Percentiles rank a stretch among this genome's conserved stretches.
Evolutionary conservation across 2,888 invertebrate species (phyloP).

Genomic region (Caenorhabditis sp.): DNA sequence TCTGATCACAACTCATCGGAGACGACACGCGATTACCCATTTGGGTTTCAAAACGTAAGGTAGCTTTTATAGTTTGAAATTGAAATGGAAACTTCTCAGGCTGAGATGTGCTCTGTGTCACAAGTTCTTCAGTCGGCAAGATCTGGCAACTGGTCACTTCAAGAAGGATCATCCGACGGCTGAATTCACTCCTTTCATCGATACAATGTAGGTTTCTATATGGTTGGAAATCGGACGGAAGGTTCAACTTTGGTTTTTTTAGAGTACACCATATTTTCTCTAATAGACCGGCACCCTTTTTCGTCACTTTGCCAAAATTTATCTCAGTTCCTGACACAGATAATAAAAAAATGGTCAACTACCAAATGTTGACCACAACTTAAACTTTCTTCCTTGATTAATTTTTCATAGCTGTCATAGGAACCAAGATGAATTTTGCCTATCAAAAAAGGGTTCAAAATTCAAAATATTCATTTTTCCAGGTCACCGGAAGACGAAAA

Average conservation of each 20-base stretch:
- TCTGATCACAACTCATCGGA: slow-evolving; percentile 63
- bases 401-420: too few relatives aligned
- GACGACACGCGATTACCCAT: slow-evolving; percentile 65
- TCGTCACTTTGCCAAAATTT: too few relatives aligned
- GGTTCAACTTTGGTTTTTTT: neutral
- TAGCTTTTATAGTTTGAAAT: neutral
- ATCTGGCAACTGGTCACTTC: slow-evolving; percentile 60
- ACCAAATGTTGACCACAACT: too few relatives aligned
- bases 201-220: slow-evolving; percentile 59
- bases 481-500: slow-evolving; percentile 60
- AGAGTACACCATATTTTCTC: too few relatives aligned
- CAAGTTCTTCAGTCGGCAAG: slow-evolving; percentile 66
- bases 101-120: slow-evolving; percentile 60
- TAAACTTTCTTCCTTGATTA: too few relatives aligned
- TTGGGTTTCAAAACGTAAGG: slow-evolving; percentile 64
- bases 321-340: too few relatives aligned
- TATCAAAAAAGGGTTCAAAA: too few relatives aligned
- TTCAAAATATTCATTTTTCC: slow-evolving; percentile 21
- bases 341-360: too few relatives aligned
- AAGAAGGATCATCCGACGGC: slow-evolving; percentile 61
- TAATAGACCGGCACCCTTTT: too few relatives aligned
- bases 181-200: slow-evolving; percentile 59
- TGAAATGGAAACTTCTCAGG: slow-evolving; percentile 49
- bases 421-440: too few relatives aligned
- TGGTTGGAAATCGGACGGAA: neutral